Base-by-base conservation (phyloP, 2,113 vertebrate species). In the Silurus asotus region DNA sequence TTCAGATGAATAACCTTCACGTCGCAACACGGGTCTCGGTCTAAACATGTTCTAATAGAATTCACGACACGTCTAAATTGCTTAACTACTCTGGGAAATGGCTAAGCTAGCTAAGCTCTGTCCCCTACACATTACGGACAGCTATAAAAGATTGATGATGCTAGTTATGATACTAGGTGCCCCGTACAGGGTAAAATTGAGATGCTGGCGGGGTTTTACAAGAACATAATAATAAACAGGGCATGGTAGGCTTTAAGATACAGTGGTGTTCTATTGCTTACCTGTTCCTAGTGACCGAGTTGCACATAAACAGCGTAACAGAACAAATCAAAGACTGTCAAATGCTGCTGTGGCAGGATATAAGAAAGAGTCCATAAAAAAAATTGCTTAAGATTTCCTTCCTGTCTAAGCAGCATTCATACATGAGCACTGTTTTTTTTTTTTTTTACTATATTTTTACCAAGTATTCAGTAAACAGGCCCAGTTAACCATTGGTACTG, bases 1-100 rank as follows among this genome's bases (percentile, higher is more conserved):
- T 87, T 87, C 17, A 62, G 85, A 86, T 61, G 61, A 77, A 83
- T 90, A 83, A 87, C 84, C 88, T 88, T 90, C 78, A 76, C 9
- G 53, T 49, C n/a, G 51, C 65, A 51, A 70, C 78, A 74, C 59
- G 10, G 28, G 86, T 74, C 81, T 79, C 69, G 10, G 65, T 86
- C 65, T 76, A 55, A 86, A 78, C 72, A 82, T 62, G 25, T 83
- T 70, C 59, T 86, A 87, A 87, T 87, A 83, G 86, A 83, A 88
- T 81, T 83, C 84, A 56, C 72, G 56, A 64, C 87, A 86, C 70
- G 70, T 86, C 83, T 85, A 87, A 58, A 88, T 85, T 77, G 83
- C 65, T 76, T 61, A 85, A 79, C 64, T 64, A 51, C 69, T 55
- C 61, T n/a, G 11, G 83, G 45, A 81, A 55, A 48, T 37, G 37